A percentile compares a stretch with the other conserved stretches of the same genome.
Conservation (phyloP, 1,140 invertebrate species). For the Spodoptera frugiperda region DNA sequence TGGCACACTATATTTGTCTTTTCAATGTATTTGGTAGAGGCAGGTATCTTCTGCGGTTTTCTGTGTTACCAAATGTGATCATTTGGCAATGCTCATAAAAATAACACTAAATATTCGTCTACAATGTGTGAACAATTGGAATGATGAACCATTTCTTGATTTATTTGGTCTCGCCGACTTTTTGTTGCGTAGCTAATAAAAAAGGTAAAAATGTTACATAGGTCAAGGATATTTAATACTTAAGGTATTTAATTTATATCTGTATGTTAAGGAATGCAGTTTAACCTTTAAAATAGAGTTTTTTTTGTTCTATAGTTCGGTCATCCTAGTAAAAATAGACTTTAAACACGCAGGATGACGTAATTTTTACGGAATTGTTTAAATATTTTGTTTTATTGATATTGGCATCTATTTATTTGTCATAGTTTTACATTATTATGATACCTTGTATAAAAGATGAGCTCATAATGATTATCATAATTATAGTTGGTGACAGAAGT, state of each 20-base stretch:
- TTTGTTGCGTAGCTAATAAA: neutral
- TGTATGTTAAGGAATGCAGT: neutral
- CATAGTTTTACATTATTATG: neutral
- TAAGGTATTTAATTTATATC: neutral
- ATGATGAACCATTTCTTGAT: constrained; percentile 25
- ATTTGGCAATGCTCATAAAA: neutral
- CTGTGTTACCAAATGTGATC: too few species aligned
- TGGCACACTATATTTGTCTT: too few species aligned
- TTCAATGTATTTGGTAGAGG: too few species aligned
- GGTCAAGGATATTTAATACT: constrained; percentile 20
- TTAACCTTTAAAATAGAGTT: constrained; percentile 14
- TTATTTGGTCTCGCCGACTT: neutral
- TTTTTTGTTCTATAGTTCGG: neutral
- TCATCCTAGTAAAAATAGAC: constrained; percentile 35
- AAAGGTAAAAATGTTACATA: neutral
- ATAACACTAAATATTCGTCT: too few species aligned
- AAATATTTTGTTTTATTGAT: neutral
- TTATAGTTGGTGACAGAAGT: too few species aligned
- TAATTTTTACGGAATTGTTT: neutral
- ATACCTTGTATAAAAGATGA: neutral
- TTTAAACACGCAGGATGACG: constrained; percentile 5
- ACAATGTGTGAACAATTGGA: neutral
- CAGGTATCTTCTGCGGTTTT: too few species aligned
- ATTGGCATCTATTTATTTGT: neutral
- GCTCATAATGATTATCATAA: too few species aligned